These are phyloP conservation scores for Lordiphosa collinella DNA, from an alignment of 1,140 invertebrate genomes.

Conservation along the genomic window DNA sequence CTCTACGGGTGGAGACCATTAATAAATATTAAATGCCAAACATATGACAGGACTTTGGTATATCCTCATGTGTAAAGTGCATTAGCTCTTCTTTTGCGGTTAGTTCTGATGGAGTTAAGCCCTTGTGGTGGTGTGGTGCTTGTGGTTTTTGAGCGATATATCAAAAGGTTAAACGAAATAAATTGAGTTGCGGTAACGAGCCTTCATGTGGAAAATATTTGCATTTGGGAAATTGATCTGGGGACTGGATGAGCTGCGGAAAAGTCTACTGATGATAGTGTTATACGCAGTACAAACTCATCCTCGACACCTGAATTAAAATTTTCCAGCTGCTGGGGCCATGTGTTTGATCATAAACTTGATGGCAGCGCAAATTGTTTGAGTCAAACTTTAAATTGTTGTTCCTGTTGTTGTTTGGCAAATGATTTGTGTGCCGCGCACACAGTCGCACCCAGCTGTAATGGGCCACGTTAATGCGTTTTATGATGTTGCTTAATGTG, in stretches of 20 bases:
- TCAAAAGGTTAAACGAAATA: conserved; percentile 6
- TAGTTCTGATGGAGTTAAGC: conserved; percentile 10
- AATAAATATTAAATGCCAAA: conserved; percentile 62
- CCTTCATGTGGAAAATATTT: background rate
- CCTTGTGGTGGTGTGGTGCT: conserved; percentile 4
- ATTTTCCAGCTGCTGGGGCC: conserved; percentile 24
- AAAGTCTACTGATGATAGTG: too few species aligned
- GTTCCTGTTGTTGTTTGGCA: conserved; percentile 17
- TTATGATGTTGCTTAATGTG: conserved; percentile 24
- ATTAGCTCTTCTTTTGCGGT: conserved; percentile 40
- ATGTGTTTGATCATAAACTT: conserved; percentile 37
- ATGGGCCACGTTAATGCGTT: conserved; percentile 31
- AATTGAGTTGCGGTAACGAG: conserved; percentile 14
- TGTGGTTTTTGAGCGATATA: conserved; percentile 36
- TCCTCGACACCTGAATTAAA: too few species aligned
- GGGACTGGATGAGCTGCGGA: too few species aligned
- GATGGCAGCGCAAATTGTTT: conserved; percentile 43
- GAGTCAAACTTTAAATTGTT: conserved; percentile 41
- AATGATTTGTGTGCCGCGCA: conserved; percentile 39
- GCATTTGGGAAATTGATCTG: too few species aligned
- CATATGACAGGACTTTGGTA: conserved; percentile 29
- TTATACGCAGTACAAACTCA: too few species aligned
- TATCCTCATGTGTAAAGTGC: conserved; percentile 31
- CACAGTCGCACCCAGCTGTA: conserved; percentile 15
- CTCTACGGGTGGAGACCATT: conserved; percentile 33